Evolutionary conservation across 2,888 invertebrate species (phyloP).

Genomic region (Diarsia dahlii): DNA sequence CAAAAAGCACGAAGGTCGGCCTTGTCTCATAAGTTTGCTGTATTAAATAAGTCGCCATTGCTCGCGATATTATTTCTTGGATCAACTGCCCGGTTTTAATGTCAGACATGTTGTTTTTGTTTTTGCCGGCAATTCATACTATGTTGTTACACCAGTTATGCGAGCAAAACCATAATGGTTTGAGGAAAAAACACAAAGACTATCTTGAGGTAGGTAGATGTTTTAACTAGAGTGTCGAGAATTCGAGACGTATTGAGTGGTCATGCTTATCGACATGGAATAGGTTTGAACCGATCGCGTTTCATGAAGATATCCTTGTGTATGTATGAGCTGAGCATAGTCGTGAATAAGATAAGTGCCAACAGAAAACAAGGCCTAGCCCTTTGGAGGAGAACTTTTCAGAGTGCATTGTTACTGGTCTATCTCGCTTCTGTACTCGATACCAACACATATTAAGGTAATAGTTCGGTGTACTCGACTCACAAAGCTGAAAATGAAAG

Average conservation of each 20-base stretch:
- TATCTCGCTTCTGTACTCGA: not conserved
- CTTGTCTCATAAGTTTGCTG: constrained; percentile 47
- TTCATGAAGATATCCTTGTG: not conserved
- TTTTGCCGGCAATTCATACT: constrained; percentile 7
- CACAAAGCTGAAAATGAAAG: not conserved
- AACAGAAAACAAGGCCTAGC: not conserved
- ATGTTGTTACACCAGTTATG: constrained; percentile 22
- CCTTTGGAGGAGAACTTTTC: not conserved
- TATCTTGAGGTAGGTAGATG: not conserved
- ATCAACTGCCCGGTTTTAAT: constrained; percentile 24
- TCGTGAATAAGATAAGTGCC: not conserved
- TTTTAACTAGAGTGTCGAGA: not conserved
- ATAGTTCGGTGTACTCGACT: not conserved
- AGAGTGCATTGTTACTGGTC: not conserved
- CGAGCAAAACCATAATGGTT: constrained; percentile 24
- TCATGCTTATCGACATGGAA: not conserved
- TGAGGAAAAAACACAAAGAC: constrained; percentile 24
- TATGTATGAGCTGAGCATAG: not conserved
- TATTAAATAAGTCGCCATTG: constrained; percentile 6
- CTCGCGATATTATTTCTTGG: constrained; percentile 32
- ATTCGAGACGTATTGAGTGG: not conserved
- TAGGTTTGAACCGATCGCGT: not conserved
- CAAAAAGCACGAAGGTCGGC: constrained; percentile 60
- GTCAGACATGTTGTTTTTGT: constrained; percentile 43
- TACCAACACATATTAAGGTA: not conserved